Base-by-base conservation (phyloP, 2,888 invertebrate genomes). In the Labia minor region DNA sequence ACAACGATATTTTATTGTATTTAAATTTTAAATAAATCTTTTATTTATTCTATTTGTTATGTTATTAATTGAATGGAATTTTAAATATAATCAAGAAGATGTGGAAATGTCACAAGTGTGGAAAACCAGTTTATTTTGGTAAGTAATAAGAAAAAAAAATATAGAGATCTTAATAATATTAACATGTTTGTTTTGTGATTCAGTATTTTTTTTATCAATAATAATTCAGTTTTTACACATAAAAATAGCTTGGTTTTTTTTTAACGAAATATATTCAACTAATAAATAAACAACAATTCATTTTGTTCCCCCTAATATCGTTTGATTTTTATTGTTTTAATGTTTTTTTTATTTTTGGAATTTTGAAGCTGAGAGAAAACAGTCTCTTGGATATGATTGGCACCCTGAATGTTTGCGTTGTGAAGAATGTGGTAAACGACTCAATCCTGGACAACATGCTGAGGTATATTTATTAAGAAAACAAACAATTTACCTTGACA, bases 381-480 rank as follows among this genome's bases (percentile, higher is more conserved):
- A 90, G 74, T 90, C 90, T n/a, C 77, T 91, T 71, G 91, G 91
- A 21, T 89, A 88, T 75, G 88, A 90, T 75, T 91, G 90, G 90
- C 91, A 91, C 81, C 90, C 90, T 49, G 87, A 88, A 77, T 91
- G 91, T 79, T 80, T 91, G 73, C 81, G 88, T 68, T 91, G 91
- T 77, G 88, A 88, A 73, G 88, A 90, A 78, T 91, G 91, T 78
- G 88, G 88, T 14, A 90, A 90, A 78, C 81, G 90, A 62, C 78
- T 91, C 67, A 87, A 88, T 77, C 90, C 90, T 67, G 90, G 90
- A 14, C 90, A 90, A 77, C 90, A 91, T 81, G 90, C 90, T 49
- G 90, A 91, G 81, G 85, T 85, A 76, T 33, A 8, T 11, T 33
- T 8, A 33, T 33, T 33, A 11, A n/a, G n/a, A n/a, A n/a, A n/a